A percentile compares a stretch with the other conserved stretches of the same genome.
These are phyloP conservation scores for Helostoma temminkii DNA, from an alignment of 2,797 vertebrate genomes.

Conservation along the genomic window DNA sequence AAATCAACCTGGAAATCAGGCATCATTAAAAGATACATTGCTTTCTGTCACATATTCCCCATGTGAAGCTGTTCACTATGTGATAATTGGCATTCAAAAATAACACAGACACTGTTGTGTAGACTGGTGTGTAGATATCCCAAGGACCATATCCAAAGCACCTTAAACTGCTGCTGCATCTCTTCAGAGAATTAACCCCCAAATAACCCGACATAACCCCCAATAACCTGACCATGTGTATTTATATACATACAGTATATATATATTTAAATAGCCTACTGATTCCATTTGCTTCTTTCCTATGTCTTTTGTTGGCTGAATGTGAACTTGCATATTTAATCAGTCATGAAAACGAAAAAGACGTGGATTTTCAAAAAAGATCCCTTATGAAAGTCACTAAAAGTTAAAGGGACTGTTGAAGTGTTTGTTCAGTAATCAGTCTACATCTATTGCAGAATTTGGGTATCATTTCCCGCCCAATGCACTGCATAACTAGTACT, in stretches of 20 bases:
- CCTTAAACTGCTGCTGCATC: slow-evolving; percentile 83
- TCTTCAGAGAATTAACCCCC: slow-evolving; percentile 85
- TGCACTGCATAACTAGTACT: slow-evolving; percentile 10
- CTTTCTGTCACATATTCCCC: background rate
- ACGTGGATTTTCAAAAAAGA: slow-evolving; percentile 44
- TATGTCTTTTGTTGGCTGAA: slow-evolving; percentile 83
- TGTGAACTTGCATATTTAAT: slow-evolving; percentile 74
- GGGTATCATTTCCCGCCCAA: slow-evolving; percentile 36
- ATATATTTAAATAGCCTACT: slow-evolving; percentile 64
- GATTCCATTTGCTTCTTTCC: slow-evolving; percentile 73
- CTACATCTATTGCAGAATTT: slow-evolving; percentile 18
- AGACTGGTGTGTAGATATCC: slow-evolving; percentile 9
- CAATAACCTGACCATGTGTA: slow-evolving; percentile 85
- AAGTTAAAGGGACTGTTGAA: slow-evolving; percentile 88
- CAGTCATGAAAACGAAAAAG: slow-evolving; percentile 47
- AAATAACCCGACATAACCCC: slow-evolving; percentile 91
- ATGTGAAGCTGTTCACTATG: background rate
- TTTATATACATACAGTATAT: background rate
- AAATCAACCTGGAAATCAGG: slow-evolving; percentile 21
- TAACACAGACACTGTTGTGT: background rate
- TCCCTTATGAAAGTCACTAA: slow-evolving; percentile 80
- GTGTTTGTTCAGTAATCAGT: slow-evolving; percentile 45
- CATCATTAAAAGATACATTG: background rate
- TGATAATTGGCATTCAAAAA: slow-evolving; percentile 17
- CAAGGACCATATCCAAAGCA: slow-evolving; percentile 59